Conservation (phyloP, 2,797 vertebrate genomes). For the Geotrypetes seraphini region DNA sequence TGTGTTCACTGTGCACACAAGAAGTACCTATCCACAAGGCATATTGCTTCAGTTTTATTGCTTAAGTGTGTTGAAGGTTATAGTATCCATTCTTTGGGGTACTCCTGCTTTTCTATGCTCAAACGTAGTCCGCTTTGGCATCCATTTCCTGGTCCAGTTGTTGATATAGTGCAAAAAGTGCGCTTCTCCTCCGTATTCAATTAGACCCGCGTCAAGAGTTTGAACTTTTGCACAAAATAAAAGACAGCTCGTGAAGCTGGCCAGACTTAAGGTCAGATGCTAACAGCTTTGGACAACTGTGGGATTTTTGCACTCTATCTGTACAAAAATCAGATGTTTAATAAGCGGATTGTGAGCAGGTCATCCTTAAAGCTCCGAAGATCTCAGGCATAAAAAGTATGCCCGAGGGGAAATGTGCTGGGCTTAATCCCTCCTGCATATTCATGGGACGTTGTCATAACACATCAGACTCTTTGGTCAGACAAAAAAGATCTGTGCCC, state of each 20-base stretch:
- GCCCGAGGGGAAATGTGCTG: constrained; percentile 77
- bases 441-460: constrained; percentile 68
- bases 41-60: too few relatives aligned
- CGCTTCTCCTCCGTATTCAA: constrained; percentile 5
- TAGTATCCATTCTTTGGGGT: too few relatives aligned
- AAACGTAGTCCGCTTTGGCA: too few relatives aligned
- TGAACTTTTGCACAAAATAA: constrained; percentile 33
- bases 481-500: constrained; percentile 68
- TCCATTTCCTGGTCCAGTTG: too few relatives aligned
- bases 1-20: too few relatives aligned
- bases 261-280: constrained; percentile 70
- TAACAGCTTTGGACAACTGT: constrained; percentile 97
- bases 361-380: constrained; percentile 95
- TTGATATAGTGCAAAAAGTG: too few relatives aligned
- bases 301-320: constrained; percentile 84
- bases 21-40: too few relatives aligned
- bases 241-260: constrained; percentile 65
- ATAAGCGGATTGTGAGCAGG: constrained; percentile 86
- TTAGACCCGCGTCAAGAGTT: constrained; percentile 39
- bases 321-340: constrained; percentile 71
- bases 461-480: constrained; percentile 51
- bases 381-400: constrained; percentile 68
- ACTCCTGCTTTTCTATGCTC: too few relatives aligned
- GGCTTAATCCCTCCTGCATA: constrained; percentile 86
- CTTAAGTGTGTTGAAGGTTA: too few relatives aligned